Evolutionary conservation across 2,113 vertebrate species (phyloP), one percentile per base, ranked within the genome.

Genomic region (Prolemur simus): DNA sequence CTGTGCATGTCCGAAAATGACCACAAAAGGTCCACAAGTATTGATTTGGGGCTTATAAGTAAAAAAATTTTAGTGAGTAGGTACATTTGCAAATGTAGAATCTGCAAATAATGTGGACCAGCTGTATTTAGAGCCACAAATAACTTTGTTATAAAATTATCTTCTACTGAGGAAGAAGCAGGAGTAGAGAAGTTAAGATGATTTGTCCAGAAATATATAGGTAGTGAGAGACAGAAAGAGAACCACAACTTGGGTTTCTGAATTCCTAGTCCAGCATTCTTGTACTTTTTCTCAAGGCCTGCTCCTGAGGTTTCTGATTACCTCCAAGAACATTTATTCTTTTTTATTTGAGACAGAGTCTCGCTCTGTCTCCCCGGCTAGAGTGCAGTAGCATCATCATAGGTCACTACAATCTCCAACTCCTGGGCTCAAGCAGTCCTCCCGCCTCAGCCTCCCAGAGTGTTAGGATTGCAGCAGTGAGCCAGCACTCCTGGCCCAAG

Each of bases 231-330:
- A 8, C 39, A 54, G 68, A 86, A 71, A 34, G 23, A 47, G 25
- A 32, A 14, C 63, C 56, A 4, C 13, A 71, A 15, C 10, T 10
- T 11, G 8, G 10, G 11, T 49, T 37, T 95, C 82, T 83, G 71
- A 45, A 58, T 77, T 92, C 32, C 17, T 52, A 8, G 49, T 63
- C 56, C 11, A n/a, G 21, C 42, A 32, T 84, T 71, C 45, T 42
- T 87, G 3, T 76, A 17, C 37, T 89, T 73, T 47, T 60, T 45
- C 54, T 74, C 21, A 27, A 78, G 15, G 27, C 18, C 39, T 66
- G 32, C 29, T 93, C 17, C n/a, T 87, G 8, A 83, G 64, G 64
- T 63, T 96, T 95, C 80, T 85, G 25, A 47, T 83, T 80, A 76
- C 18, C 42, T 86, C 60, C 77, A 25, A 84, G 54, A 73, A 93